Evolutionary conservation across 92 coral and sea anemone species (phyloP), one percentile per base, ranked within the genome.

Genomic region (Palythoa caribaeorum): DNA sequence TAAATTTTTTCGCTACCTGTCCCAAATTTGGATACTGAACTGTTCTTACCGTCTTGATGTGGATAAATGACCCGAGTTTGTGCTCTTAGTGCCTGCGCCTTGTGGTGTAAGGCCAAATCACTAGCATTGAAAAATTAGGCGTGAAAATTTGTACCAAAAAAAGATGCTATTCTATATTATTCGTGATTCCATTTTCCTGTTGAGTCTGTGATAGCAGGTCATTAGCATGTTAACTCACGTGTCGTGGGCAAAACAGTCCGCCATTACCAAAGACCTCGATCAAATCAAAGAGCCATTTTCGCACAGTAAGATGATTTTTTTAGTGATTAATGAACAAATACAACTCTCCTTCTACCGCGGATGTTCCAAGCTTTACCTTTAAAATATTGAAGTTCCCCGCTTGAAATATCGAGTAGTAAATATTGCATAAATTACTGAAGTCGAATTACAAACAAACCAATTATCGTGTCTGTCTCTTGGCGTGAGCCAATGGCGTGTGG

Each of bases 381-480:
- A 74, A 83, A 88, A 78, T 65, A 77, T 21, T 62, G 21, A 70
- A 71, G 70, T 59, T 53, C 69, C 75, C 12, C 73, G 55, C 55
- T 72, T 88, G 71, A 78, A 87, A 87, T 79, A 80, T 68, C 87
- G 77, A 73, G 71, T 71, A 76, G 97, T 91, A 93, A 89, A 91
- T 94, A 89, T 90, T 91, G 98, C 93, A 95, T 95, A 93, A 91
- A 95, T 95, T 95, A 93, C 80, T 83, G 66, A 87, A 86, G 86
- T 76, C 87, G 92, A 71, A 88, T 93, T 87, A 87, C 86, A 90
- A 88, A 84, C 93, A 93, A 93, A 93, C 95, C 95, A 93, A 93
- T 90, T 90, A 93, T 84, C 90, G 84, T 90, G 94, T 88, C 92
- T 86, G 92, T 85, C 87, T 80, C 39, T 73, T 77, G 78, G 87